Base-by-base conservation (phyloP, 2,888 invertebrate genomes). In the Drosophila falleni region DNA sequence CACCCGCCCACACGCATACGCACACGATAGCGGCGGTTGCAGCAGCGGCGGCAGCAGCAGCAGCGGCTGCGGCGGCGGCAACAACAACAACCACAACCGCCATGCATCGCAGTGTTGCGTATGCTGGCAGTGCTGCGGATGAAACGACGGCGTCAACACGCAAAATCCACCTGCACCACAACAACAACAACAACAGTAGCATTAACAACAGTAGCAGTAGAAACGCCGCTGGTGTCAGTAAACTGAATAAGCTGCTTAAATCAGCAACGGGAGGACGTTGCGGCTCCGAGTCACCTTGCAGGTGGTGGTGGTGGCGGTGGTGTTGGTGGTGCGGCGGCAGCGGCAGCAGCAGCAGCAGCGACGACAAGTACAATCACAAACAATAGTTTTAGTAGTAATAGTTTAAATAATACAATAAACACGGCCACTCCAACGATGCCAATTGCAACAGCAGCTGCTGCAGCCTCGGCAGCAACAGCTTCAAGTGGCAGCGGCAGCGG, bases 271-370 rank as follows among this genome's bases (percentile, higher is more conserved):
- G 11, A 31, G 61, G 51, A 71, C 91, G 93, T 78, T 93, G 93
- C 79, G 94, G 94, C 77, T 93, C 93, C 35, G 91, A 94, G 78
- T 94, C 94, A 81, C 94, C 94, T 61, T 44, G 47, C 11, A 46
- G 62, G 62, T 15, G 63, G 42, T 19, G 51, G 15, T n/a, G 60
- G 23, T 31, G 16, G 54, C 37, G 54, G 51, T 23, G 35, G 29
- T 35, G 50, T 55, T 68, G 44, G 51, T 23, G 33, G 29, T 35
- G 68, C 81, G 46, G 64, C 74, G 42, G 69, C 81, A 1, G 55
- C 73, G 37, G 46, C 67, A 31, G 64, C 81, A 46, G 65, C 74
- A 41, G 70, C 83, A 47, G 33, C 74, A 71, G 64, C 77, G 80
- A 80, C 87, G 87, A 83, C 84, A 81, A 90, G 86, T 90, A 89